phyloP scores from a whole-genome alignment of 2,113 vertebrate genomes.

The Passer montanus region DNA sequence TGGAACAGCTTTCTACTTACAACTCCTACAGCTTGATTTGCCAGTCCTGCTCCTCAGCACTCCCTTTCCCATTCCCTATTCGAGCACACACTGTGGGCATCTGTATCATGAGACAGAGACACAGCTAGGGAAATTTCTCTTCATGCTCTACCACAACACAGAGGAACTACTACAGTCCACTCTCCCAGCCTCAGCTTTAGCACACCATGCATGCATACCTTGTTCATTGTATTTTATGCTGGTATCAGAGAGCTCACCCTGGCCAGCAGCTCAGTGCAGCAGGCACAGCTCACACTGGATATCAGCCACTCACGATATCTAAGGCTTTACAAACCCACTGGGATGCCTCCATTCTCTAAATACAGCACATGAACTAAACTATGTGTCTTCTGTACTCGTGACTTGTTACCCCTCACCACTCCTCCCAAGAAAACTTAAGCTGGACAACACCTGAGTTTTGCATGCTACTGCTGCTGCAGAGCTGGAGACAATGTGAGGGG shows the following conservation, averaged over 20 bases:
- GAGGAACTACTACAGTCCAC: background rate
- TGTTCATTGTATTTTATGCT: background rate
- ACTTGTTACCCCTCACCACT: background rate
- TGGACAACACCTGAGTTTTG: background rate
- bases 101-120: background rate
- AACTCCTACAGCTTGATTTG: background rate
- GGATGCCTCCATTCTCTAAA: background rate
- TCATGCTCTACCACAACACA: background rate
- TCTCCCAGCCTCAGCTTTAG: background rate
- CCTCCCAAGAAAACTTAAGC: background rate
- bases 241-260: background rate
- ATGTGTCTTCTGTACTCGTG: background rate
- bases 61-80: background rate
- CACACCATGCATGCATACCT: accelerated
- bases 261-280: background rate
- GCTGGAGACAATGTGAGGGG: background rate
- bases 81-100: background rate
- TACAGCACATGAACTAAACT: background rate
- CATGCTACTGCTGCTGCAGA: background rate
- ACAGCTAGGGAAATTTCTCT: background rate
- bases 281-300: background rate
- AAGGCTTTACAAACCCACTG: background rate
- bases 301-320: background rate
- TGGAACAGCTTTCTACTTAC: background rate
- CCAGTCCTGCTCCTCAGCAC: background rate